A percentile compares a stretch with the other conserved stretches of the same genome.
Conservation (phyloP, 2,797 vertebrate species). For the Molossus alvarezi region DNA sequence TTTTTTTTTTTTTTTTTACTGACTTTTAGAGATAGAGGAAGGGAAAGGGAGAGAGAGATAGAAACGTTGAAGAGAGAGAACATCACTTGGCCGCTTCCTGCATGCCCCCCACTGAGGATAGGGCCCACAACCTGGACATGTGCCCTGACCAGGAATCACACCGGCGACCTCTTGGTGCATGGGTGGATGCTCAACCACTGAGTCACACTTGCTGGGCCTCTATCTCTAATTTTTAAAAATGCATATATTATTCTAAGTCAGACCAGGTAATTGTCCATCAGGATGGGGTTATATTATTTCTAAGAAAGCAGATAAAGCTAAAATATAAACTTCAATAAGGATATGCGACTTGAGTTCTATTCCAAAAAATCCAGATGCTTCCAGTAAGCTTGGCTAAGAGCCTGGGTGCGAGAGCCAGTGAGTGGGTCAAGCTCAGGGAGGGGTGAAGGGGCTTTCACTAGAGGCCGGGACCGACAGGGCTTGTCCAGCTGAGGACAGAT, state of each 20-base stretch:
- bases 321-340: conserved; percentile 51
- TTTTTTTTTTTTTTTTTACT: too few relatives aligned
- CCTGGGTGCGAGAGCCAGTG: background rate
- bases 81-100: too few relatives aligned
- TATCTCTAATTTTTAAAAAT: background rate
- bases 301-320: conserved; percentile 46
- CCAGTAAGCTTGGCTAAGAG: background rate
- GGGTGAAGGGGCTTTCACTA: background rate
- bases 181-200: too few relatives aligned
- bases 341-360: conserved; percentile 44
- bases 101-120: too few relatives aligned
- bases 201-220: too few relatives aligned
- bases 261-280: conserved; percentile 58
- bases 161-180: too few relatives aligned
- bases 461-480: background rate
- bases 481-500: background rate
- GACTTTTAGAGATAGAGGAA: too few relatives aligned
- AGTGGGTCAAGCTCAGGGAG: background rate
- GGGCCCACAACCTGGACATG: too few relatives aligned
- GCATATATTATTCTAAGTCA: conserved; percentile 34
- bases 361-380: background rate
- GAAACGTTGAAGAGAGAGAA: too few relatives aligned
- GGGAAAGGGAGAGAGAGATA: too few relatives aligned
- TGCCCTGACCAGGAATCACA: too few relatives aligned
- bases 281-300: background rate